Evolutionary conservation across 92 coral and sea anemone species (phyloP).

Genomic region (Micromussa lordhowensis): DNA sequence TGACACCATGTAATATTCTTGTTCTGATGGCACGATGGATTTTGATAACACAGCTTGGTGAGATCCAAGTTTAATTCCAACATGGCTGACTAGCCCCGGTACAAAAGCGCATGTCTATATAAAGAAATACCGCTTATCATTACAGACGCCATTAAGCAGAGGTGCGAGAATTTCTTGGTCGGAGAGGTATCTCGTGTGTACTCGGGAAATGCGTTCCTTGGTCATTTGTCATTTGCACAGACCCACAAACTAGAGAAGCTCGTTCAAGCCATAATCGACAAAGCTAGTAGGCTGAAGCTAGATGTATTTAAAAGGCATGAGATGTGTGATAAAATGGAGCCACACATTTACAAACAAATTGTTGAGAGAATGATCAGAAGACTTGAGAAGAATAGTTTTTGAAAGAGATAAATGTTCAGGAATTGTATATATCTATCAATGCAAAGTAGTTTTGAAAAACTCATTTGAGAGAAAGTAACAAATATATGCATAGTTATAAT

Average conservation of each 20-base stretch:
- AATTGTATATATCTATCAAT: no score
- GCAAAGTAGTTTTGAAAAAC: no score
- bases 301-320: not conserved
- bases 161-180: not conserved
- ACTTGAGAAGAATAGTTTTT: not conserved
- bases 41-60: no score
- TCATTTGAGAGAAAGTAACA: no score
- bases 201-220: not conserved
- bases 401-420: no score
- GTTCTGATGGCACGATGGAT: no score
- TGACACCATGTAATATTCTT: no score
- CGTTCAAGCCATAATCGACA: not conserved
- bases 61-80: no score
- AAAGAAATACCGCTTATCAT: no score
- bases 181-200: not conserved
- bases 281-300: not conserved
- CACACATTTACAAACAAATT: not conserved
- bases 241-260: not conserved
- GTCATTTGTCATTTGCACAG: not conserved
- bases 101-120: no score
- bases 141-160: not conserved
- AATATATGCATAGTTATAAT: no score
- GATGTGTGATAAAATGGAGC: not conserved
- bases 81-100: no score
- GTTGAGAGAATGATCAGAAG: not conserved